Conservation (phyloP, 53 echinoderm and acorn worm genomes). For the Hippasteria phrygiana region DNA sequence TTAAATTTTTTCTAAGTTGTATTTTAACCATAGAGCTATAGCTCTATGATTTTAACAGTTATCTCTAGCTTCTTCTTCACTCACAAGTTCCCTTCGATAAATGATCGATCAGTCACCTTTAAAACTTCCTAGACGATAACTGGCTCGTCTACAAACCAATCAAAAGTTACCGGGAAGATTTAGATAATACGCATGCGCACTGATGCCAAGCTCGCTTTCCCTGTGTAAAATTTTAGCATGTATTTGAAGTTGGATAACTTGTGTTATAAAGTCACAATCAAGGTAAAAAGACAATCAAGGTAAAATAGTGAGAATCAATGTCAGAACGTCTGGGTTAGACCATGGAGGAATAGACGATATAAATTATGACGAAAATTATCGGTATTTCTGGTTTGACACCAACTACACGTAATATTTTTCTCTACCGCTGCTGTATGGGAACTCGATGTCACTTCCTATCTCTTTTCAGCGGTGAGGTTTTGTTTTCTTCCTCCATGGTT, state of each 20-base stretch:
- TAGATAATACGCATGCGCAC: slow-evolving; percentile 24
- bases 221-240: background rate
- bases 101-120: too few species aligned
- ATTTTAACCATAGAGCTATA: too few species aligned
- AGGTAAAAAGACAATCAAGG: background rate
- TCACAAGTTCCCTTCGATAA: too few species aligned
- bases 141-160: slow-evolving; percentile 3
- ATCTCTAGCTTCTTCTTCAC: too few species aligned
- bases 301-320: too few species aligned
- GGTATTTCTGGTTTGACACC: background rate
- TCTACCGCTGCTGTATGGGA: background rate
- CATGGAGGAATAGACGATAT: background rate
- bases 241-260: background rate
- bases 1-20: too few species aligned
- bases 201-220: background rate
- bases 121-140: too few species aligned
- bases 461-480: too few species aligned
- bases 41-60: too few species aligned
- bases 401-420: background rate
- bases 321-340: too few species aligned
- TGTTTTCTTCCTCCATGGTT: too few species aligned
- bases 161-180: slow-evolving; percentile 36
- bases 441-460: background rate
- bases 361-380: background rate
- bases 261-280: background rate